Evolutionary conservation across 2,888 invertebrate genomes (phyloP).

Genomic region (Nemotelus nigrinus): DNA sequence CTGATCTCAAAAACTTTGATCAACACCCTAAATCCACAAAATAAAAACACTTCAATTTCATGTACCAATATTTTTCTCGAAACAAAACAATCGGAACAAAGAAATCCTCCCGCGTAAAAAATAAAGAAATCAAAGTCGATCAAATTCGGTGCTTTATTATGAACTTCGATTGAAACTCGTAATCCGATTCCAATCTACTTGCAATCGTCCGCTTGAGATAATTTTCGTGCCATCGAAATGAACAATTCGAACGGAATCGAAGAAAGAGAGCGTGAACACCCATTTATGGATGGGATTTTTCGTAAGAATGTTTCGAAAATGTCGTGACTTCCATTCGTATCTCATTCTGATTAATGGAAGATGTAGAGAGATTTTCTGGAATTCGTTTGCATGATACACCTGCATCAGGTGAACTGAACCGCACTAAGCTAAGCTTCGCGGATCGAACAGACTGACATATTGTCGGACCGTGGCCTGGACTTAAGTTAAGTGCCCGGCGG

Average conservation of each 20-base stretch:
- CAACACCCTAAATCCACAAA: neutral
- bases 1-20: conserved; percentile 15
- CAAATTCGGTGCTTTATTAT: conserved; percentile 16
- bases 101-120: neutral
- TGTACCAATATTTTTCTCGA: neutral
- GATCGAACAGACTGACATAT: conserved; percentile 26
- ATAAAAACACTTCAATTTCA: neutral
- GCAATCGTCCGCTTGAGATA: neutral
- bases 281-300: conserved; percentile 28
- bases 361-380: conserved; percentile 39
- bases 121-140: neutral
- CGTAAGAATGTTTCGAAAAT: conserved; percentile 34
- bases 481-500: conserved; percentile 30
- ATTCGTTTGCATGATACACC: conserved; percentile 42
- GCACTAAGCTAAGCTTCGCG: neutral
- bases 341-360: conserved; percentile 44
- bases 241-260: conserved; percentile 8
- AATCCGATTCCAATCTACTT: conserved; percentile 11
- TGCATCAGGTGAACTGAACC: conserved; percentile 41
- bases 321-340: conserved; percentile 45
- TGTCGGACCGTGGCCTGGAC: neutral
- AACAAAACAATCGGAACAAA: neutral
- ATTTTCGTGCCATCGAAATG: neutral
- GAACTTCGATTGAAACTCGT: conserved; percentile 17
- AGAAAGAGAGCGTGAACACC: conserved; percentile 33